Evolutionary conservation across 2,888 invertebrate genomes (phyloP), one percentile per base, ranked within the genome.

Genomic region (Yponomeuta cagnagella): DNA sequence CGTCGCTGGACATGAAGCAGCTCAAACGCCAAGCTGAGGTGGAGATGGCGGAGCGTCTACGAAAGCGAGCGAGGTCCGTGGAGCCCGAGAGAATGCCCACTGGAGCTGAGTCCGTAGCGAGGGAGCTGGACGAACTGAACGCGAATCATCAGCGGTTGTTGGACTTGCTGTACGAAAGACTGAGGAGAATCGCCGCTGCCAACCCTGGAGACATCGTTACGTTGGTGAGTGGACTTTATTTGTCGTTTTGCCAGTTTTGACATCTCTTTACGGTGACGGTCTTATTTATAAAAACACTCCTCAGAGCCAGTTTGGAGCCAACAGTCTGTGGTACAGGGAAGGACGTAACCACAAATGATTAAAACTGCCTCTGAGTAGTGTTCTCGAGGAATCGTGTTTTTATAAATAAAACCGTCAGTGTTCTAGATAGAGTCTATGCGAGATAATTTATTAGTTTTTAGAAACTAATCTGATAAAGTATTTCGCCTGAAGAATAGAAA

Each of bases 51-150:
- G 90, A 91, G 64, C 78, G 85, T 2, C 86, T 79, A 77, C 87
- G 84, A 77, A 86, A 79, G 77, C 78, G 85, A 65, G 84, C 84
- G 71, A 77, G 82, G 69, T 75, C 72, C 8, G 77, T 80, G 2
- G 84, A 86, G 64, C 82, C 84, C 33, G 88, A 87, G 66, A 77
- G 82, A 2, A 76, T 82, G 4, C 82, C 83, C 2, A 79, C 79
- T 2, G 96, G 97, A 1, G 95, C 96, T n/a, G 97, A 97, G 74
- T 88, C 93, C 58, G 95, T 97, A 48, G 95, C 95, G 63, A 93
- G 93, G 74, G 96, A 97, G 77, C 91, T 98, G 80, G 97, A 98
- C 81, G 94, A 94, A 43, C 93, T 98, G 81, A 98, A 98, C 87
- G 94, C 94, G 73, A 94, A 95, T 75, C 97, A 96, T 84, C 95